Base-by-base conservation (phyloP, 1,140 invertebrate genomes). In the Cepaea nemoralis region DNA sequence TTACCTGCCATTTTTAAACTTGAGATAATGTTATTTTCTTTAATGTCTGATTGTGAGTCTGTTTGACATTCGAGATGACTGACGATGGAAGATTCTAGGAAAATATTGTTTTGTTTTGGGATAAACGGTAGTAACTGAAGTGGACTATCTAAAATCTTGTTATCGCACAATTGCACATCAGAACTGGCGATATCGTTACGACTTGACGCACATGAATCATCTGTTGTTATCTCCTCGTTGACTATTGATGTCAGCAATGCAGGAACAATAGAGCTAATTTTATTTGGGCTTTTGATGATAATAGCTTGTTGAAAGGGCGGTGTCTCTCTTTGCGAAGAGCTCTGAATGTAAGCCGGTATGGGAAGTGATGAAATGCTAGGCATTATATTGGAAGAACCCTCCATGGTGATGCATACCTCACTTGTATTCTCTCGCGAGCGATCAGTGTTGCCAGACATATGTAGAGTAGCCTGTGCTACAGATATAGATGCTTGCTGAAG, bases 321-420 rank as follows among this genome's bases (percentile, higher is more conserved):
- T 8, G 50, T 50, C 2, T 50, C 73, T 3, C 73, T 31, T 27
- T 33, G 42, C 2, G 50, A 0, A 45, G 73, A 75, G 12, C 42
- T 75, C 24, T 31, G 45, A 8, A 75, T 27, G 73, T 75, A 75
- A 5, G 50, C n/a, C 14, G 73, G 73, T 40, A 75, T 35, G 2
- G 50, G 31, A 35, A 31, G 1, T 12, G 73, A 33, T 24, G 73
- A 3, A 3, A 50, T 48, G 2, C 27, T 2, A 35, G 10, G 22
- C 0, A 1, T 75, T 1, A 31, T 27, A 5, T 12, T 75, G 45
- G 12, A 40, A 39, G n/a, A 39, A 27, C 0, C 31, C 6, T 39
- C 69, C 5, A 6, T 5, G 35, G 37, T 24, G 1, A 24, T 16
- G n/a, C 16, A 31, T 63, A 31, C 2, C 22, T 63, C 6, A 24